These are phyloP conservation scores for Acanthococcus lagerstroemiae DNA, from an alignment of 2,888 invertebrate species.

Conservation along the genomic window DNA sequence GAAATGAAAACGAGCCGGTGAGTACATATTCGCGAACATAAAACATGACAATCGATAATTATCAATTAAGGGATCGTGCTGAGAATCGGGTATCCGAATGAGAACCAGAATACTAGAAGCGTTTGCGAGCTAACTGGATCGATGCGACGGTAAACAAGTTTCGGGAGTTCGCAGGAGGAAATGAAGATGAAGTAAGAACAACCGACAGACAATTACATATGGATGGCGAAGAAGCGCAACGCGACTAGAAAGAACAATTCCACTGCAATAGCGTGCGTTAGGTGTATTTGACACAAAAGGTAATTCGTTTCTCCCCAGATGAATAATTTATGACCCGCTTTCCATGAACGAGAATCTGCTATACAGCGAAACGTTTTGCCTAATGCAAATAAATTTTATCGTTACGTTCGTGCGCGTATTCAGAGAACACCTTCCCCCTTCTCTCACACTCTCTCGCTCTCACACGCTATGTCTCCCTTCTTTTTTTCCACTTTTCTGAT, in stretches of 20 bases:
- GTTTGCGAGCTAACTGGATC: too few species aligned
- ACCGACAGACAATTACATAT: too few species aligned
- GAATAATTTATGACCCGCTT: slow-evolving; percentile 12
- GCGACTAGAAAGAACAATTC: not conserved
- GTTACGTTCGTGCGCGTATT: not conserved
- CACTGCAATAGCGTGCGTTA: not conserved
- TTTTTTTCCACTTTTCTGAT: too few species aligned
- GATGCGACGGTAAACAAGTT: too few species aligned
- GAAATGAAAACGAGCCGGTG: not conserved
- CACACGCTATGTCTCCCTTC: too few species aligned
- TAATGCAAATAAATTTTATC: not conserved
- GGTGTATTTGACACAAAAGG: slow-evolving; percentile 4
- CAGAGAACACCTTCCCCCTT: not conserved
- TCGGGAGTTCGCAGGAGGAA: too few species aligned
- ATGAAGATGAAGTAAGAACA: too few species aligned
- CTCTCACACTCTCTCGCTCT: not conserved
- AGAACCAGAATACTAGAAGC: too few species aligned
- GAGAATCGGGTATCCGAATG: too few species aligned
- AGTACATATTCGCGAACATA: too few species aligned
- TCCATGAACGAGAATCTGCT: slow-evolving; percentile 8
- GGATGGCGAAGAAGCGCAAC: not conserved
- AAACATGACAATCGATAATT: too few species aligned
- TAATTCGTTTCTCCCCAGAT: slow-evolving; percentile 5
- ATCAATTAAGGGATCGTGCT: too few species aligned
- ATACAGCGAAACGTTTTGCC: not conserved